Percentiles rank a stretch among this genome's conserved stretches.
Conservation (phyloP, 2,888 invertebrate genomes). For the Drosophila nr. fundita region DNA sequence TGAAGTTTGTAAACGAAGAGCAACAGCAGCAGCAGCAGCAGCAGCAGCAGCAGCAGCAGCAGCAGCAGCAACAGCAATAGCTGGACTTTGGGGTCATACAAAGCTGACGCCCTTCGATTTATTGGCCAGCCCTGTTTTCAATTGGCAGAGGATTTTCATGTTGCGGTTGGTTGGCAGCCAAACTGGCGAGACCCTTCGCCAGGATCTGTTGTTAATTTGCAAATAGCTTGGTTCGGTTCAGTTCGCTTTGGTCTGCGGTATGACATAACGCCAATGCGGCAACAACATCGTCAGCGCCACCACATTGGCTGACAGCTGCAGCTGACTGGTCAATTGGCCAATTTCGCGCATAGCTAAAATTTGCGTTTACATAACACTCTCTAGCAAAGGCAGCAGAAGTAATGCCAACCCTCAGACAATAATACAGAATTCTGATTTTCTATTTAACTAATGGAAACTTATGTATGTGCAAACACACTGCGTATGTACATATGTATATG, state of each 20-base stretch:
- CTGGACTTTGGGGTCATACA: constrained; percentile 24
- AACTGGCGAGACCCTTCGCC: constrained; percentile 26
- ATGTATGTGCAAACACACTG: not conserved
- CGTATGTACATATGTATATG: no score
- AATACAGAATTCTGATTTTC: not conserved
- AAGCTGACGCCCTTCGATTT: constrained; percentile 53
- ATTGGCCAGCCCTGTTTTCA: constrained; percentile 41
- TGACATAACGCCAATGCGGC: constrained; percentile 28
- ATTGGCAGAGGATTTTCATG: constrained; percentile 61
- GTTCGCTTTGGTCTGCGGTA: constrained; percentile 26
- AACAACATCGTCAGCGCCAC: constrained; percentile 11
- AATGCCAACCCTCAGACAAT: not conserved
- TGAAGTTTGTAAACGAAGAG: constrained; percentile 53
- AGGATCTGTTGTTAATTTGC: constrained; percentile 54
- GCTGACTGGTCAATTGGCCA: constrained; percentile 5
- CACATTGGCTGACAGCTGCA: constrained; percentile 7
- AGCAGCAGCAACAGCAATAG: constrained; percentile 1
- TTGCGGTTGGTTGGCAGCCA: constrained; percentile 56
- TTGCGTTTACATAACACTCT: not conserved
- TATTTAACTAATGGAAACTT: not conserved
- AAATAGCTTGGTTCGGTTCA: constrained; percentile 27
- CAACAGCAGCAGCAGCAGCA: constrained; percentile 7
- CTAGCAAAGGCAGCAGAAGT: not conserved
- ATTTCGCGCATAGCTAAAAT: not conserved
- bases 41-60: not conserved